Percentiles rank a stretch among this genome's conserved stretches.
Conservation (phyloP, 2,888 invertebrate genomes). For the Blastobasis adustella region DNA sequence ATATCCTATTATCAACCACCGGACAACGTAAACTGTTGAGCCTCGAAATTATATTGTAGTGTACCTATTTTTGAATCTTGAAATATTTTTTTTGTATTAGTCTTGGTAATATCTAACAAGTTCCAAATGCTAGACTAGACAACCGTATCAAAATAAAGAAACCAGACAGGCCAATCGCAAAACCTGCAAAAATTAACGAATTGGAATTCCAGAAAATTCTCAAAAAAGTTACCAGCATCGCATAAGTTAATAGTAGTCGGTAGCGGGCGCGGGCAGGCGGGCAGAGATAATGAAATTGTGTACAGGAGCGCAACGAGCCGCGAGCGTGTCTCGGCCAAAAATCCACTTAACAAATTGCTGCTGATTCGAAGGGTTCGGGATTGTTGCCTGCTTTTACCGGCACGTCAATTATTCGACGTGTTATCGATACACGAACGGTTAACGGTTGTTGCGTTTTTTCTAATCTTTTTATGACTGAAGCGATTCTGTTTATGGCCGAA, state of each 20-base stretch:
- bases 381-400: constrained; percentile 70
- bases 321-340: constrained; percentile 74
- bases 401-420: constrained; percentile 63
- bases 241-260: constrained; percentile 63
- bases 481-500: background rate
- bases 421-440: constrained; percentile 58
- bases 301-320: constrained; percentile 73
- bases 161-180: background rate
- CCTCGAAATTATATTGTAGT: no score
- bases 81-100: no score
- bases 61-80: no score
- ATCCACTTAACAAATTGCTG: constrained; percentile 77
- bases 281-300: constrained; percentile 74
- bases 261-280: constrained; percentile 51
- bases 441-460: constrained; percentile 23
- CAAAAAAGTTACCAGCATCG: constrained; percentile 49
- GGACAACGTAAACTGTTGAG: no score
- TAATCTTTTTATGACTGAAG: constrained; percentile 3
- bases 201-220: constrained; percentile 17
- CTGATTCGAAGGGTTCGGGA: constrained; percentile 74
- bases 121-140: no score
- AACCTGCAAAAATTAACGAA: background rate
- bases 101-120: no score
- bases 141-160: no score
- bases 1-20: no score